Conservation (phyloP, 2,797 vertebrate species). For the Clamator glandarius region DNA sequence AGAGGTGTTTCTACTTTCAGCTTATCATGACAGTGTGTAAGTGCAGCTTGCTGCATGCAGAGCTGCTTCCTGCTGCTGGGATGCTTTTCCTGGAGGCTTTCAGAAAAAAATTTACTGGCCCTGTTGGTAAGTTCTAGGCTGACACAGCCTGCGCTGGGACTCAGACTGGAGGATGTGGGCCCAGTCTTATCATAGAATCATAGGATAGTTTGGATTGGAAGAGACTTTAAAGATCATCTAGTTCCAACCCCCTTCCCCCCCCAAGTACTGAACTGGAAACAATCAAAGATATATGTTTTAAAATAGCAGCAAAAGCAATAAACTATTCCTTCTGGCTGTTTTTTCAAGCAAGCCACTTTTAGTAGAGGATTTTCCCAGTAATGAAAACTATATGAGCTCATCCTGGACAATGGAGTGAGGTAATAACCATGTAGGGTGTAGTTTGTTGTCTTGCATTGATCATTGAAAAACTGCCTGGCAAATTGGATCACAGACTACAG, state of each 20-base stretch:
- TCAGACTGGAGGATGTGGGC: not conserved
- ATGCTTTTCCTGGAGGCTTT: not conserved
- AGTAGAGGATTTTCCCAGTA: not conserved
- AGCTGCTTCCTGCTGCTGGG: not conserved
- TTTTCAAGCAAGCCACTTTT: not conserved
- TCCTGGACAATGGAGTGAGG: not conserved
- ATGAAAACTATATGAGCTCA: slow-evolving; percentile 5
- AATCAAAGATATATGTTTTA: not conserved
- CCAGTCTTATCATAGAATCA: not conserved
- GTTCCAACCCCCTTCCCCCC: too few relatives aligned
- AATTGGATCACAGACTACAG: not conserved
- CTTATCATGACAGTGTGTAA: not conserved
- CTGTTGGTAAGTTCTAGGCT: not conserved
- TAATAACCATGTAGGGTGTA: slow-evolving; percentile 12
- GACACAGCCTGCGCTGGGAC: not conserved
- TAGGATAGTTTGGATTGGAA: too few relatives aligned
- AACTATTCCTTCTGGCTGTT: slow-evolving; percentile 25
- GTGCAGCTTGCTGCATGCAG: not conserved
- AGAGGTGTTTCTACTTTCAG: not conserved
- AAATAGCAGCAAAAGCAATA: not conserved
- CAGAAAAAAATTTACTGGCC: not conserved
- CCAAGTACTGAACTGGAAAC: not conserved
- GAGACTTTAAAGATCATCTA: too few relatives aligned
- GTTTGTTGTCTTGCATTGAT: slow-evolving; percentile 7
- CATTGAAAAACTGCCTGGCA: slow-evolving; percentile 16